phyloP scores from a whole-genome alignment of 2,888 invertebrate species.

The Drosophila prolongata region DNA sequence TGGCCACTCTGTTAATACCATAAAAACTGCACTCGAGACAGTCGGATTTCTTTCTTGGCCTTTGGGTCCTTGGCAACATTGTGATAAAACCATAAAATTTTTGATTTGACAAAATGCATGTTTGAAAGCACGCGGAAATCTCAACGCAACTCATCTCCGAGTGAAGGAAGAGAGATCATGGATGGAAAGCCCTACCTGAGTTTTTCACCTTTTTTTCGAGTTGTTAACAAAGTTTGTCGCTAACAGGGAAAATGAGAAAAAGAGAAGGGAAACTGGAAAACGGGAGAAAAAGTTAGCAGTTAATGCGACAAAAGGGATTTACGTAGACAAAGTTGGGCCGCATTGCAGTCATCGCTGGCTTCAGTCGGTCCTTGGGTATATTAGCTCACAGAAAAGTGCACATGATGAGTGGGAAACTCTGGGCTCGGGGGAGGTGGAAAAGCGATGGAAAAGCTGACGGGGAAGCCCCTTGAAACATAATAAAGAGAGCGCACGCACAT shows the following conservation, averaged over 20 bases:
- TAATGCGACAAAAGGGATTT: conserved; percentile 80
- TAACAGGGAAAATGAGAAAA: conserved; percentile 48
- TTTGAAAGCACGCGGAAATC: conserved; percentile 53
- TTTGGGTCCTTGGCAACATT: conserved; percentile 70
- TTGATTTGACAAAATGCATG: conserved; percentile 77
- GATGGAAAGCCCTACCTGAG: conserved; percentile 53
- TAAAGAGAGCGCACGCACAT: conserved; percentile 77
- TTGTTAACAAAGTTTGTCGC: conserved; percentile 78
- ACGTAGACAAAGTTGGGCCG: conserved; percentile 72
- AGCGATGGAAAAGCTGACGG: conserved; percentile 45
- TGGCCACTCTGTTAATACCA: conserved; percentile 16
- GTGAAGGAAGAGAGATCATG: conserved; percentile 24
- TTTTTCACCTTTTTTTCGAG: conserved; percentile 50
- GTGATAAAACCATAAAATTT: conserved; percentile 76
- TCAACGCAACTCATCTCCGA: conserved; percentile 32
- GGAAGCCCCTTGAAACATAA: conserved; percentile 56
- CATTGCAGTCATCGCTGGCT: conserved; percentile 61
- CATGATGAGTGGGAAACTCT: conserved; percentile 37
- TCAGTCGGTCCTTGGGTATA: conserved; percentile 46
- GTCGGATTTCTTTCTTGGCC: conserved; percentile 37
- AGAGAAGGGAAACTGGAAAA: conserved; percentile 28
- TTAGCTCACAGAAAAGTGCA: conserved; percentile 57
- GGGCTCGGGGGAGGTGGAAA: conserved; percentile 1
- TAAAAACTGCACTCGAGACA: conserved; percentile 68
- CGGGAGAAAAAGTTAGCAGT: conserved; percentile 68